Percentiles rank a stretch among this genome's conserved stretches.
phyloP scores from a whole-genome alignment of 2,113 vertebrate genomes.

The Nibea albiflora region DNA sequence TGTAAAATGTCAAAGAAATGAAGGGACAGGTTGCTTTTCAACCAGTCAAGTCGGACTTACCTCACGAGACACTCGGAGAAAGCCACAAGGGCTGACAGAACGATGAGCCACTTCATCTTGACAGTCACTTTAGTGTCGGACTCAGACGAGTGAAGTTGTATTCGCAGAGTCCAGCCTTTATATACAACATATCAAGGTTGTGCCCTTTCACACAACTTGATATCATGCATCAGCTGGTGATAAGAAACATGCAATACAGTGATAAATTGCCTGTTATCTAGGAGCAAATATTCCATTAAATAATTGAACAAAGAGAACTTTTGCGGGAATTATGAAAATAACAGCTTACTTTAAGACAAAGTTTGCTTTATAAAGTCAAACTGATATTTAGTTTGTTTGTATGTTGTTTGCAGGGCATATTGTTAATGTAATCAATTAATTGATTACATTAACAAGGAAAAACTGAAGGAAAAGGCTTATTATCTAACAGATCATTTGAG shows the following conservation, averaged over 20 bases:
- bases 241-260: conserved; percentile 28
- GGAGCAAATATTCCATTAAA: conserved; percentile 14
- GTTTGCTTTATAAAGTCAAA: background rate
- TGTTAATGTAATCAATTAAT: background rate
- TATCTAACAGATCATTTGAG: background rate
- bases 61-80: conserved; percentile 74
- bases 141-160: conserved; percentile 5
- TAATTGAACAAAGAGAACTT: background rate
- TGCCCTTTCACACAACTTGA: conserved; percentile 31
- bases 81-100: conserved; percentile 75
- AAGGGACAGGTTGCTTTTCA: conserved; percentile 13
- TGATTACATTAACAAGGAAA: too few species aligned
- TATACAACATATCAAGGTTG: conserved; percentile 55
- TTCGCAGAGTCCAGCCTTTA: conserved; percentile 44
- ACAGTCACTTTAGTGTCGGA: conserved; percentile 27
- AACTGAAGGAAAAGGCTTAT: conserved; percentile 10
- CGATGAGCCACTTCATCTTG: conserved; percentile 77
- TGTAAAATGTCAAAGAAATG: conserved; percentile 24
- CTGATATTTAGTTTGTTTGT: background rate
- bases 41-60: conserved; percentile 67
- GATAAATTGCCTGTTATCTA: conserved; percentile 30
- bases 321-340: background rate
- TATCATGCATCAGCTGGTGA: conserved; percentile 35
- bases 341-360: background rate
- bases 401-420: background rate